Conservation (phyloP, 2,113 vertebrate species). For the Rafetus swinhoei region DNA sequence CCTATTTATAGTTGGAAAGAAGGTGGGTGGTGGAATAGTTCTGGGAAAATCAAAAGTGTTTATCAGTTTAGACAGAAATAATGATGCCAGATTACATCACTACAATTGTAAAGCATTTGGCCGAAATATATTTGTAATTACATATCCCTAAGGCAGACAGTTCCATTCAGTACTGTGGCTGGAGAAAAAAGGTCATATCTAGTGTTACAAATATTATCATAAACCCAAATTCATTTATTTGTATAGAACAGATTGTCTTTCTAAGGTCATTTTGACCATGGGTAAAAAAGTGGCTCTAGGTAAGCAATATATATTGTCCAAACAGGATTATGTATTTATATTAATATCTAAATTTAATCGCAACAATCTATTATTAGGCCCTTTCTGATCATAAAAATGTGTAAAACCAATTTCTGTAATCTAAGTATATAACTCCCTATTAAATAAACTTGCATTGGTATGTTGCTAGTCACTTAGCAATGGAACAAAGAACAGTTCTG, state of each 20-base stretch:
- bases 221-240: background rate
- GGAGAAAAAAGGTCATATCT: background rate
- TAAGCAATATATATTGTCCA: fast-evolving
- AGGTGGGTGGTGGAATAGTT: background rate
- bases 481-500: constrained; percentile 15
- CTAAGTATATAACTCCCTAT: background rate
- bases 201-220: fast-evolving
- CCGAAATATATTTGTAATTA: constrained; percentile 35
- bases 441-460: background rate
- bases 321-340: background rate
- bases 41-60: constrained; percentile 39
- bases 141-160: background rate
- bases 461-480: background rate
- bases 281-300: background rate
- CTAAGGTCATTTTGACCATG: background rate
- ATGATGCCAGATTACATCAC: constrained; percentile 34
- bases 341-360: background rate
- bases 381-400: background rate
- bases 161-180: background rate
- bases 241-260: background rate
- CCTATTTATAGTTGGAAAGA: constrained; percentile 24
- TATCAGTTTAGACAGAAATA: constrained; percentile 48
- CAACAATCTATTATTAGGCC: background rate
- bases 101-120: constrained; percentile 5
- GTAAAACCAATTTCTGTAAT: constrained; percentile 8